Conservation (phyloP, 2,888 invertebrate species). For the Erebia epiphron region DNA sequence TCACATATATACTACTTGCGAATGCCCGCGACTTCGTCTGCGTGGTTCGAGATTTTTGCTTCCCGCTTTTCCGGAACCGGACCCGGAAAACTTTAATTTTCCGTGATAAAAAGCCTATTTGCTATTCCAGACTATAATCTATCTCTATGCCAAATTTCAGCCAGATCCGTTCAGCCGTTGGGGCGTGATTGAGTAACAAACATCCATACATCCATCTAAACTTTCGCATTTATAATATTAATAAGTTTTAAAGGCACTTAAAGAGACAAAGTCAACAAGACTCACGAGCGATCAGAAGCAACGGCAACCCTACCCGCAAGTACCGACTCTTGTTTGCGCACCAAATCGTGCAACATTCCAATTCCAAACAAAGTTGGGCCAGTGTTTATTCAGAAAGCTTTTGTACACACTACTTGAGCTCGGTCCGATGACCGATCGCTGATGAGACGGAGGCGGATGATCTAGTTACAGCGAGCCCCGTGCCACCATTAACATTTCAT, state of each 20-base stretch:
- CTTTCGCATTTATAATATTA: too few species aligned
- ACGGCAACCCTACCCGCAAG: constrained; percentile 20
- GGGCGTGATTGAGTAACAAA: too few species aligned
- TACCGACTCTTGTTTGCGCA: constrained; percentile 35
- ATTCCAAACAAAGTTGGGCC: constrained; percentile 39
- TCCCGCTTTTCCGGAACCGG: too few species aligned
- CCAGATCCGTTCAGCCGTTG: too few species aligned
- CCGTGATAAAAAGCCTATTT: too few species aligned
- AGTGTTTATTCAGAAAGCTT: constrained; percentile 72
- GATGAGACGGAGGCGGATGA: constrained; percentile 61
- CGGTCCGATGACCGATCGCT: constrained; percentile 56
- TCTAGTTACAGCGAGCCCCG: constrained; percentile 63
- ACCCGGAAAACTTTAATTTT: too few species aligned
- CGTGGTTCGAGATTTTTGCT: too few species aligned
- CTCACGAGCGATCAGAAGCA: constrained; percentile 10
- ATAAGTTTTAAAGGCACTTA: constrained; percentile 4
- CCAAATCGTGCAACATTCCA: constrained; percentile 39
- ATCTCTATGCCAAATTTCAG: too few species aligned
- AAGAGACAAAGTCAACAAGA: constrained; percentile 17
- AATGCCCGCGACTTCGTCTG: too few species aligned
- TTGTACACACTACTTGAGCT: constrained; percentile 59
- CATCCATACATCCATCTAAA: too few species aligned
- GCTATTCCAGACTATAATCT: too few species aligned
- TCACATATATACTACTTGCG: too few species aligned
- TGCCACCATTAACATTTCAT: constrained; percentile 78